Evolutionary conservation across 1,140 invertebrate genomes (phyloP), one percentile per base, ranked within the genome.

Genomic region (Pseudomyrmex flavicornis): DNA sequence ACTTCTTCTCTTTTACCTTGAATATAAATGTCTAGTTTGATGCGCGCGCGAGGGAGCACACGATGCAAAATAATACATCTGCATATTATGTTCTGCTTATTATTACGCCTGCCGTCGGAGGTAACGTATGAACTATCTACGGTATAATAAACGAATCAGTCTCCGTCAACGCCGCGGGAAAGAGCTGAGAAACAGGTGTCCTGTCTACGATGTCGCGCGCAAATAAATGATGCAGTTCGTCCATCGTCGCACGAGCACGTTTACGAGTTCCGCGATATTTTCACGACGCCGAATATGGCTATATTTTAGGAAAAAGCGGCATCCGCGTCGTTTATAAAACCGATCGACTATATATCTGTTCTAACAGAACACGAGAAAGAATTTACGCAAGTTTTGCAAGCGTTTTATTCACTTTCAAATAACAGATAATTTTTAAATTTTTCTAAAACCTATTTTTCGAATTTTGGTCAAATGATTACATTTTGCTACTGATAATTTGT

Each of bases 161-260:
- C 69, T 72, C 54, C 72, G 52, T 82, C 74, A 75, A 66, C 59
- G 7, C 20, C 44, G 58, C 17, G 26, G n/a, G 20, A 56, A 59
- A 68, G 62, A 59, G 61, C 58, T 46, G 56, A 82, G 74, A 74
- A 79, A 72, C 63, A 77, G 83, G 63, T 82, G 84, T 90, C 88
- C 89, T 75, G 87, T 91, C 89, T 88, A 74, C 87, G 77, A 88
- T 44, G 59, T 44, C 46, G 48, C 61, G 62, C 48, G 56, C 62
- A 76, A 84, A 86, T 84, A 87, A 87, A 82, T 75, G 79, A 82
- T 82, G 79, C 72, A 75, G 69, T 65, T 75, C 70, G 79, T 75
- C 35, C 79, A 75, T 75, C 15, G 50, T 56, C 58, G 59, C 35
- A 35, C 17, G 48, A 82, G 17, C 26, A 75, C 17, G 73, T 20